phyloP scores from a whole-genome alignment of 1,140 invertebrate species.

The Drosophila pandora region DNA sequence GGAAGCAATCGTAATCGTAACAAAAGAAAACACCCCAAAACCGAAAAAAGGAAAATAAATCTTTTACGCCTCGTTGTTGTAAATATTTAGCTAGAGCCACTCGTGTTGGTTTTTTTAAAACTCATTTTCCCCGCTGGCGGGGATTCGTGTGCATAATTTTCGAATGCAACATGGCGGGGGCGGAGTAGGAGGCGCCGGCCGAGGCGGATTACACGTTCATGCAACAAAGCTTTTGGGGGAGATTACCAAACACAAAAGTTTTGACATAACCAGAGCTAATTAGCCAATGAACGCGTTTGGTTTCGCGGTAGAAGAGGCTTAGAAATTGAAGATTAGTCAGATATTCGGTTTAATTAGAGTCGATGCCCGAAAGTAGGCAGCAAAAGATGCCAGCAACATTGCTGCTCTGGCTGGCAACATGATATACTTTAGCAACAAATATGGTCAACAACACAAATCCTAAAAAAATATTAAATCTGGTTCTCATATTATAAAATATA shows the following conservation, averaged over 20 bases:
- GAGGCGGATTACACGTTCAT: slow-evolving; percentile 21
- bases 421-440: neutral
- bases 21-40: slow-evolving; percentile 40
- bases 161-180: slow-evolving; percentile 24
- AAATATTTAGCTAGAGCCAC: slow-evolving; percentile 66
- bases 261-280: slow-evolving; percentile 47
- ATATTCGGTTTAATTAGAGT: neutral
- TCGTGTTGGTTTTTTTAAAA: slow-evolving; percentile 44
- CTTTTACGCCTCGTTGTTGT: slow-evolving; percentile 37
- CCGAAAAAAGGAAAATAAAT: slow-evolving; percentile 49
- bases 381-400: slow-evolving; percentile 3
- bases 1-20: slow-evolving; percentile 61
- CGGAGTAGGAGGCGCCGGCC: neutral
- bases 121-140: slow-evolving; percentile 51
- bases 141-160: slow-evolving; percentile 52
- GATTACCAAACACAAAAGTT: slow-evolving; percentile 43
- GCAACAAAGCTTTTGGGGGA: slow-evolving; percentile 28
- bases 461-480: neutral
- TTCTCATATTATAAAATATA: neutral
- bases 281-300: slow-evolving; percentile 30
- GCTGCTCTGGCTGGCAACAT: neutral
- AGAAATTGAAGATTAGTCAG: slow-evolving; percentile 9
- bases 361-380: slow-evolving; percentile 25
- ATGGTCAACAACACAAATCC: neutral
- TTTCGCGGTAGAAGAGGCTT: slow-evolving; percentile 16